Evolutionary conservation across 2,797 vertebrate species (phyloP), one percentile per base, ranked within the genome.

Genomic region (Melanotaenia trifasciata): DNA sequence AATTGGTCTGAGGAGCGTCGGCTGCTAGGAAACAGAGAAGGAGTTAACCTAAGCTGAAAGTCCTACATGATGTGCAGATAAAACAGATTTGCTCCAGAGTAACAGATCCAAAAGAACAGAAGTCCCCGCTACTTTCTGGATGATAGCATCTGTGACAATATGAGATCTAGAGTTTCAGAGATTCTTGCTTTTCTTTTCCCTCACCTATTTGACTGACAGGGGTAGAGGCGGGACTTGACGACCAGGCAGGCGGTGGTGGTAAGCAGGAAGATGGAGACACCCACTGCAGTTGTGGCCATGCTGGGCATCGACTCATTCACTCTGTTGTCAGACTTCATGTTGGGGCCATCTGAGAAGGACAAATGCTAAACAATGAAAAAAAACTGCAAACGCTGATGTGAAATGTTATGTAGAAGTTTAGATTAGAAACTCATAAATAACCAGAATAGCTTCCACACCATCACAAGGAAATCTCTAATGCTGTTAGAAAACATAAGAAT

Each of bases 241-340:
- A 96, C 90, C 80, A 94, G 85, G 74, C 95, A 95, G 72, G 92
- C 94, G 0, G 93, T 94, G 73, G 94, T 94, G 74, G 94, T 94
- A 33, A 94, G 92, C 74, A 95, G 88, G 70, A 95, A 94, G 84
- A 95, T 94, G 36, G 94, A 94, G 45, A 94, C 91, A 7, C 92
- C 93, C 58, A 95, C 90, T 0, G 93, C 93, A 0, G 94, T 94
- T 0, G 93, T 94, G 38, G 94, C 92, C 77, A 94, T 89, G 75
- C 91, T 89, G 32, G 94, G 92, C 79, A 94, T 80, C 1, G 91
- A 84, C 58, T 89, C 77, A 3, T 58, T 58, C 0, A 3, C 26
- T 2, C 64, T 20, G 24, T 85, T 53, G 1, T 84, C 72, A 1
- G 81, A 30, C 75, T 87, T 88, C 32, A 74, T 7, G 33, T 72